Evolutionary conservation across 2,888 invertebrate species (phyloP).

Genomic region (Muschampia plurimacula): DNA sequence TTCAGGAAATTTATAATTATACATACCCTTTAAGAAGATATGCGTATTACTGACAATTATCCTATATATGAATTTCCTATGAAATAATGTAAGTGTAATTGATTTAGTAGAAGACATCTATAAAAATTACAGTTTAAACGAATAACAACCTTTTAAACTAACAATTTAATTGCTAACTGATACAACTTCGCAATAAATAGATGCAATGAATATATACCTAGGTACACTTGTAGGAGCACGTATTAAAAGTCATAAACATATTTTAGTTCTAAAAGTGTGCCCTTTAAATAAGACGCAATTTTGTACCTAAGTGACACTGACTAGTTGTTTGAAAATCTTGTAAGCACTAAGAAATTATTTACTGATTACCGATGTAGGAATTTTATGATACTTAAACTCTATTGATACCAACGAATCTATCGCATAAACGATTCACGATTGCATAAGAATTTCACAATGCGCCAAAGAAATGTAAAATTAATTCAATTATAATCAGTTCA

Average conservation of each 20-base stretch:
- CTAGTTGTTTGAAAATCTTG: too few species aligned
- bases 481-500: too few species aligned
- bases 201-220: not conserved
- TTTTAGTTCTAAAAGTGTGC: not conserved
- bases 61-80: conserved; percentile 9
- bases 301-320: not conserved
- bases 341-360: too few species aligned
- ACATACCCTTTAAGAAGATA: not conserved
- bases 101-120: conserved; percentile 37
- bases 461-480: too few species aligned
- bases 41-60: conserved; percentile 17
- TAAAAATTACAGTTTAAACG: conserved; percentile 31
- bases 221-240: conserved; percentile 18
- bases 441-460: too few species aligned
- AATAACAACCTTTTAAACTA: conserved; percentile 18
- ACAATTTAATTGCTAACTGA: conserved; percentile 24
- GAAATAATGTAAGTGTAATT: conserved; percentile 40
- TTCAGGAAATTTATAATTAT: not conserved
- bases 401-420: too few species aligned
- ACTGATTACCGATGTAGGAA: too few species aligned
- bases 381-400: too few species aligned
- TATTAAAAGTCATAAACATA: not conserved
- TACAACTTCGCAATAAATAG: conserved; percentile 1
- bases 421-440: too few species aligned
- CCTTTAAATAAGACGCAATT: not conserved